These are phyloP conservation scores for Dichetophora obliterata DNA, from an alignment of 2,888 invertebrate genomes.

Conservation along the genomic window DNA sequence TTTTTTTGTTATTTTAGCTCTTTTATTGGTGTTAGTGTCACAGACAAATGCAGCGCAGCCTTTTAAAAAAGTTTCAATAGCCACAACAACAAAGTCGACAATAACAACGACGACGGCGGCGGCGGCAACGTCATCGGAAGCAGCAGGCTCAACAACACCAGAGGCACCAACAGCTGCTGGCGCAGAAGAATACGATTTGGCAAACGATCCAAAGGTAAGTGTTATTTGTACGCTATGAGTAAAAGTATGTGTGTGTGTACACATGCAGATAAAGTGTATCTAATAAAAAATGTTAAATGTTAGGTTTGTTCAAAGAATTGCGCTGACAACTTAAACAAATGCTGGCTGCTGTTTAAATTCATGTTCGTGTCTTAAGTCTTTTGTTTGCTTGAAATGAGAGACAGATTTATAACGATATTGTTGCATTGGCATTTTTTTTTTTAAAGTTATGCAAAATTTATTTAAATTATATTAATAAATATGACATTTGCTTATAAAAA, in stretches of 20 bases:
- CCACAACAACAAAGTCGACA: slow-evolving; percentile 63
- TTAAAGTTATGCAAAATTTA: too few relatives aligned
- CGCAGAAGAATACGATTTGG: slow-evolving; percentile 50
- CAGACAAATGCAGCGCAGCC: slow-evolving; percentile 73
- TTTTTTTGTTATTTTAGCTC: slow-evolving; percentile 59
- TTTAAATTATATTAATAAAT: too few relatives aligned
- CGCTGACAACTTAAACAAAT: background rate
- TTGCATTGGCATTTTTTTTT: too few relatives aligned
- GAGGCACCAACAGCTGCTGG: slow-evolving; percentile 49
- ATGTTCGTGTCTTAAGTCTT: background rate
- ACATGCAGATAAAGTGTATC: too few relatives aligned
- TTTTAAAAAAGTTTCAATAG: slow-evolving; percentile 73
- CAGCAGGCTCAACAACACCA: slow-evolving; percentile 63
- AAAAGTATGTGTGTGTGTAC: too few relatives aligned
- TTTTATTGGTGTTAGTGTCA: slow-evolving; percentile 71
- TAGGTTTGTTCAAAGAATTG: background rate
- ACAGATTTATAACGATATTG: too few relatives aligned
- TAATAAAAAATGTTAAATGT: too few relatives aligned
- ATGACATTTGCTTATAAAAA: too few relatives aligned
- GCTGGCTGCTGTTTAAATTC: background rate
- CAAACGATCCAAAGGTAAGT: slow-evolving; percentile 13
- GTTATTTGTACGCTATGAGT: background rate
- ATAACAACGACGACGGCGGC: slow-evolving; percentile 72
- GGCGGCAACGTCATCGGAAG: slow-evolving; percentile 64
- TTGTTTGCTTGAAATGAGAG: background rate